A percentile compares a stretch with the other conserved stretches of the same genome.
phyloP scores from a whole-genome alignment of 2,797 vertebrate species.

The Pseudochaenichthys georgianus region DNA sequence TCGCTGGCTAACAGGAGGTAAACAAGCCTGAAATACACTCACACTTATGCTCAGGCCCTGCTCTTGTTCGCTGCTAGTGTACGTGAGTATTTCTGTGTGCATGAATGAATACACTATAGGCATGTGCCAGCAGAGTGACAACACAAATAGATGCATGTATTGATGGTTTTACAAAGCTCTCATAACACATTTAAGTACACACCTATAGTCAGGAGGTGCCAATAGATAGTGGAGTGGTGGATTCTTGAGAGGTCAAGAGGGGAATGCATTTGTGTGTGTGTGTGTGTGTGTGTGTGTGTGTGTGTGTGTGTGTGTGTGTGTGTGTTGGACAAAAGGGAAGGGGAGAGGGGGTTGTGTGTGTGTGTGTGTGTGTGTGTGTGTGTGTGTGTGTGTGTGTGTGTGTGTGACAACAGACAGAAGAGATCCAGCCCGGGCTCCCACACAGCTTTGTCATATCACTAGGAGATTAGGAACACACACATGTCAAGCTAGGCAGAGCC shows the following conservation, averaged over 20 bases:
- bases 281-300: constrained; percentile 56
- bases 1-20: constrained; percentile 28
- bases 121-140: constrained; percentile 34
- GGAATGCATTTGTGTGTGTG: constrained; percentile 51
- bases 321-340: constrained; percentile 54
- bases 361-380: constrained; percentile 31
- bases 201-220: constrained; percentile 52
- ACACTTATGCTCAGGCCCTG: constrained; percentile 23
- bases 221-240: constrained; percentile 46
- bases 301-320: constrained; percentile 23
- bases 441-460: constrained; percentile 85
- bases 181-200: constrained; percentile 36
- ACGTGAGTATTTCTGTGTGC: constrained; percentile 25
- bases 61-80: constrained; percentile 13
- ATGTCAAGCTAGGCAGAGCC: constrained; percentile 78
- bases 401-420: constrained; percentile 72
- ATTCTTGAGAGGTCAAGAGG: constrained; percentile 68
- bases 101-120: constrained; percentile 20
- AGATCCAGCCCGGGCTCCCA: constrained; percentile 72
- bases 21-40: constrained; percentile 44
- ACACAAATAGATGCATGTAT: constrained; percentile 40
- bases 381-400: constrained; percentile 44
- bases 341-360: constrained; percentile 24
- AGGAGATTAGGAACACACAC: constrained; percentile 83
- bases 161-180: constrained; percentile 47